Percentiles rank a stretch among this genome's conserved stretches.
These are phyloP conservation scores for Clarias pachynema DNA, from an alignment of 2,797 vertebrate genomes.

Conservation along the genomic window DNA sequence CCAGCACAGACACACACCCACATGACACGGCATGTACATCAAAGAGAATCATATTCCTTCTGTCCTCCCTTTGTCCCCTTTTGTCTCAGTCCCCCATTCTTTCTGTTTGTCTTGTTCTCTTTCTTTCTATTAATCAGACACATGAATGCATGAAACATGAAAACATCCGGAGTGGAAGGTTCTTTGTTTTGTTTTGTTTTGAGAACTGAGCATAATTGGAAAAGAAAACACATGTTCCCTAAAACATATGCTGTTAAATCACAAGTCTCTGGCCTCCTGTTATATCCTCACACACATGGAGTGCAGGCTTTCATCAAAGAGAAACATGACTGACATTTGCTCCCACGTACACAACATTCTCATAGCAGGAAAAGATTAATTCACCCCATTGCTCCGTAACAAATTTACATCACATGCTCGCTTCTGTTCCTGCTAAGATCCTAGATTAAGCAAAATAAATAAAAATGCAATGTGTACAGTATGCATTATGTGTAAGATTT, in stretches of 20 bases:
- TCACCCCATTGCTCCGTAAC: background rate
- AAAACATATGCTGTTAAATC: conserved; percentile 62
- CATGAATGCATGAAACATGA: conserved; percentile 68
- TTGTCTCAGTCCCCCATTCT: background rate
- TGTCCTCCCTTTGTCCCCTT: background rate
- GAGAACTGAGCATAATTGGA: conserved; percentile 62
- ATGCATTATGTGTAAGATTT: no score
- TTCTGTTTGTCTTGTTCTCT: background rate
- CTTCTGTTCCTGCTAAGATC: background rate
- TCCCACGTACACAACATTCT: conserved; percentile 43
- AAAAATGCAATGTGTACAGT: background rate
- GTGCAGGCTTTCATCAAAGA: conserved; percentile 19
- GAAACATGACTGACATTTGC: conserved; percentile 17
- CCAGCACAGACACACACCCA: conserved; percentile 69
- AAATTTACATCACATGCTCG: background rate
- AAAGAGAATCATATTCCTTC: conserved; percentile 62
- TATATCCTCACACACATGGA: conserved; percentile 34
- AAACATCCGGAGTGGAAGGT: conserved; percentile 62
- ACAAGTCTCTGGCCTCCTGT: conserved; percentile 1
- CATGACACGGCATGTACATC: conserved; percentile 59
- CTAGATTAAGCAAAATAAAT: background rate
- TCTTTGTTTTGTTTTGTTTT: background rate
- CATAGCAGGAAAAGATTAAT: background rate
- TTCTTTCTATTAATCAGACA: conserved; percentile 54
- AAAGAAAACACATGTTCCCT: conserved; percentile 67